Base-by-base conservation (phyloP, 2,113 vertebrate genomes). In the Heptranchias perlo region DNA sequence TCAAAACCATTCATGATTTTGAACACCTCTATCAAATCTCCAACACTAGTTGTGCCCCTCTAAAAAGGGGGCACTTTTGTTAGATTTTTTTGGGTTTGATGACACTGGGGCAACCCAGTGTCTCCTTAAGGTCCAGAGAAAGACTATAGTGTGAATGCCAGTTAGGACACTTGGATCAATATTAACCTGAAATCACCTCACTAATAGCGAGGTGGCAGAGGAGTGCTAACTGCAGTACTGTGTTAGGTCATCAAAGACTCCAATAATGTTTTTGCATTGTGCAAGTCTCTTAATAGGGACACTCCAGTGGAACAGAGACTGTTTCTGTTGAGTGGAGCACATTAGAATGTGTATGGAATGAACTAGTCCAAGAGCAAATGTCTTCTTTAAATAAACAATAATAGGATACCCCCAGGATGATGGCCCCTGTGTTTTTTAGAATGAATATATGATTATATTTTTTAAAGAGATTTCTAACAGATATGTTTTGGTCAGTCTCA, bases 301-400 rank as follows among this genome's bases (percentile, higher is more conserved):
- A 95, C 47, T 49, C 10, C 65, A 95, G 64, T 95, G 44, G 28
- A 11, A 64, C 54, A 13, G 14, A 47, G 39, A 18, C 47, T 65
- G 61, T 49, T 52, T 69, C 44, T 52, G 44, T 95, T 95, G 47
- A 49, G 47, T 7, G 73, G 69, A 67, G 62, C 47, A 69, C 13
- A 67, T 35, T 95, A 52, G 44, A 49, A 73, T 69, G 65, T 49
- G 25, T 49, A 4, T 95, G 18, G 39, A 67, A 93, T 39, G 35
- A 93, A 39, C 35, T 52, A 35, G 10, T 54, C 52, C 39, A 1
- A 0, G 61, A 94, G 92, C 25, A 39, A 61, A 69, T 28, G 25
- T 95, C 4, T 91, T 58, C 8, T 69, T 95, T 95, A 95, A 94
- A 94, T 65, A 54, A 91, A 11, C 52, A 91, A 54, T 91, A 2